Conservation (phyloP, 2,113 vertebrate genomes). For the Oncorhynchus tshawytscha region DNA sequence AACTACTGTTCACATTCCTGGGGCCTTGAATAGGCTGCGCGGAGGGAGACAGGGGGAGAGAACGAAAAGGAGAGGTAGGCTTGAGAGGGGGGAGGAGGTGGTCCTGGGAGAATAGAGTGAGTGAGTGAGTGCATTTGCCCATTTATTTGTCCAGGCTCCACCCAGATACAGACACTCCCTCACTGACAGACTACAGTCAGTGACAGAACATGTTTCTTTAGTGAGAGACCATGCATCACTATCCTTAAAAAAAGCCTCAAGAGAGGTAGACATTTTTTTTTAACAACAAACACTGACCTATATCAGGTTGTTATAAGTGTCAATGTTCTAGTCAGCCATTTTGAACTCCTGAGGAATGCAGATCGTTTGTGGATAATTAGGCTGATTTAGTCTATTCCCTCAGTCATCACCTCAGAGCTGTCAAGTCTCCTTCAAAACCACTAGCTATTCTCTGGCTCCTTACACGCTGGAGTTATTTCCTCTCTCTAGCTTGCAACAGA, state of each 20-base stretch:
- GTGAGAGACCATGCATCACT: background rate
- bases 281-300: background rate
- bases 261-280: background rate
- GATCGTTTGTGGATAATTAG: constrained; percentile 39
- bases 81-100: background rate
- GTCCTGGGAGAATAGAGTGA: background rate
- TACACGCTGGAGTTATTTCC: background rate
- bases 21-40: constrained; percentile 37
- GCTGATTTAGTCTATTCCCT: constrained; percentile 41
- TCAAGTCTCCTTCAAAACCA: constrained; percentile 46
- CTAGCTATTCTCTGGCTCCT: background rate
- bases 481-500: no score
- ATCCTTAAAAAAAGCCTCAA: background rate
- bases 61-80: background rate
- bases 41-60: constrained; percentile 10
- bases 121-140: background rate
- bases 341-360: constrained; percentile 23
- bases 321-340: no score
- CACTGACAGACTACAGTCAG: no score
- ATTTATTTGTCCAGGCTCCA: background rate
- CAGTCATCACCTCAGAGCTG: constrained; percentile 31
- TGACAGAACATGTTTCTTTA: no score
- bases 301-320: no score
- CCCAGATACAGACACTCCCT: no score
- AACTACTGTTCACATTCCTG: constrained; percentile 55